Base-by-base conservation (phyloP, 1,140 invertebrate species). In the Listronotus oregonensis region DNA sequence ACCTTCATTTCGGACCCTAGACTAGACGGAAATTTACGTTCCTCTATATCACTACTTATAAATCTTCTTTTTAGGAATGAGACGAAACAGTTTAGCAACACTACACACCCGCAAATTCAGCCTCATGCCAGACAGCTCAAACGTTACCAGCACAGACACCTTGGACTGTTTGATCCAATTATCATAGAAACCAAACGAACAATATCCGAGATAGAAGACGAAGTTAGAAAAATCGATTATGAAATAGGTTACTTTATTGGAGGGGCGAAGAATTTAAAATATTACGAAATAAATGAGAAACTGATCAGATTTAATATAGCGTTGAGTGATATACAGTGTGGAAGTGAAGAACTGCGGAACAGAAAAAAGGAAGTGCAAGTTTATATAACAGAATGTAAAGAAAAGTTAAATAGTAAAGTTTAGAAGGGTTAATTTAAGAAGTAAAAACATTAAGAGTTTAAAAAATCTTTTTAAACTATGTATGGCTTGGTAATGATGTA, bases 251-350 rank as follows among this genome's bases (percentile, higher is more conserved):
- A 46, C 17, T 72, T 70, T 18, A 18, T 60, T 1, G 71, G 66
- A 10, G 50, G 18, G 8, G 60, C 9, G 8, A 66, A 64, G 31
- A 56, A 67, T 31, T 37, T 72, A 12, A 54, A 49, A 43, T 72
- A 50, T 18, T 72, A 62, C 60, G 71, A 72, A 51, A 60, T 70
- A 9, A 70, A 68, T 32, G 63, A 72, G 2, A 66, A 52, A 18
- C 47, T 70, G 0, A 60, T 72, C 15, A 59, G 57, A 21, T 44
- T 52, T 17, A 58, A 61, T 60, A 64, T 72, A n/a, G 46, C 50
- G 5, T 27, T 72, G 7, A 57, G 54, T 21, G 42, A 64, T 10
- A 47, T 70, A n/a, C 40, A 60, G 32, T 65, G 63, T 49, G 17
- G 39, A 12, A 63, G 27, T 21, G 66, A 68, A 4, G 60, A 63